These are phyloP conservation scores for Sigmodon hispidus DNA, from an alignment of 2,113 vertebrate species.

Conservation along the genomic window DNA sequence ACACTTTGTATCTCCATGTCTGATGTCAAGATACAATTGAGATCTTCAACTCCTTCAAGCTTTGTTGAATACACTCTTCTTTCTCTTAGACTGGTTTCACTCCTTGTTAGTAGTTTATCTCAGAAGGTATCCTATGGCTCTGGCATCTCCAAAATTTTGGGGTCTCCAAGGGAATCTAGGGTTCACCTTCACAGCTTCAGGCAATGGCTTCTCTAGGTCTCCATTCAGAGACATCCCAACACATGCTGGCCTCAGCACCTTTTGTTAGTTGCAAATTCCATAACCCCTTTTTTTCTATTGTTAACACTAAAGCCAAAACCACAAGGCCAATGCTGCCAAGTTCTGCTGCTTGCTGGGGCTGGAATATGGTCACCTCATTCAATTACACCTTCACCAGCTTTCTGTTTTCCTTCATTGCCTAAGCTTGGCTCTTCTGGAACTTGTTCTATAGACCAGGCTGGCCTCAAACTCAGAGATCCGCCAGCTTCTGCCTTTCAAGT, in stretches of 20 bases:
- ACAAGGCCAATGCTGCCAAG: not conserved
- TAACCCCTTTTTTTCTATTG: not conserved
- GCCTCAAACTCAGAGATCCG: not conserved
- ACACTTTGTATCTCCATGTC: not conserved
- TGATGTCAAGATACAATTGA: not conserved
- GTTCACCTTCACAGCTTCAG: not conserved
- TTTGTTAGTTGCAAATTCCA: not conserved
- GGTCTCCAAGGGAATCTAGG: not conserved
- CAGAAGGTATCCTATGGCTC: not conserved
- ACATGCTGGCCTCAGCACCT: not conserved
- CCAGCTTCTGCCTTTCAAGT: not conserved
- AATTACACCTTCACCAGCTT: not conserved
- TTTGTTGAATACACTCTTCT: not conserved
- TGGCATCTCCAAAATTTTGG: not conserved
- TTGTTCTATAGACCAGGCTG: not conserved
- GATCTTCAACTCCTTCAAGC: not conserved
- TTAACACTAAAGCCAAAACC: not conserved
- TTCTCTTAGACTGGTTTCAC: not conserved
- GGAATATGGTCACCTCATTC: not conserved
- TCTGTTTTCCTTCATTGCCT: not conserved
- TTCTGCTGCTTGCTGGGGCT: not conserved
- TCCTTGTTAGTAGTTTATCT: not conserved
- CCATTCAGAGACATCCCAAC: not conserved
- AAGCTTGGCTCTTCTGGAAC: not conserved
- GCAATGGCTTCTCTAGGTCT: not conserved